Percentiles rank a stretch among this genome's conserved stretches.
These are phyloP conservation scores for Hylaeus volcanicus DNA, from an alignment of 1,140 invertebrate genomes.

Conservation along the genomic window DNA sequence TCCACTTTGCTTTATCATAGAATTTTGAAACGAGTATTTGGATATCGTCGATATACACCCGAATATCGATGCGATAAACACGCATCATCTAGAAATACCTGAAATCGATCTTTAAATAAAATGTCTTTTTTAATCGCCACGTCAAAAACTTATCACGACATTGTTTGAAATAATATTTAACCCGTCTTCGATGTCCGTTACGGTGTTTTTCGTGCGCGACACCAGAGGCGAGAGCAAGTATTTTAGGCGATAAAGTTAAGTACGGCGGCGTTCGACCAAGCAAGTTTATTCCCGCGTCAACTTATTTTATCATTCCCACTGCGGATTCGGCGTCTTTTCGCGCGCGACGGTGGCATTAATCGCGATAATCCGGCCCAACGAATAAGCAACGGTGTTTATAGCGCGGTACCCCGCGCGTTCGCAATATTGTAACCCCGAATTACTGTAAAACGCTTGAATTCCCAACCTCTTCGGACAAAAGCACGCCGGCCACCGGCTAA, in stretches of 20 bases:
- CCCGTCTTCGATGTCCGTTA: too few relatives aligned
- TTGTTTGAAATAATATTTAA: too few relatives aligned
- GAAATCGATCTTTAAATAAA: background rate
- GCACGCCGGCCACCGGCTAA: slow-evolving; percentile 15
- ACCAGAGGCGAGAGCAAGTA: background rate
- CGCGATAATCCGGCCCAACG: slow-evolving; percentile 41
- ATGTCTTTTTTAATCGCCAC: background rate
- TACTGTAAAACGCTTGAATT: slow-evolving; percentile 62
- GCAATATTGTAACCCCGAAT: slow-evolving; percentile 62
- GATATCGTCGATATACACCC: background rate
- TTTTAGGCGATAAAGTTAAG: background rate
- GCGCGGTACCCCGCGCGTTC: slow-evolving; percentile 12
- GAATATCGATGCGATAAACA: background rate
- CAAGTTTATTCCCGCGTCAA: slow-evolving; percentile 35
- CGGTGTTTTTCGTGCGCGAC: too few relatives aligned
- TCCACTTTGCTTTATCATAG: background rate
- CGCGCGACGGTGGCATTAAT: slow-evolving; percentile 24
- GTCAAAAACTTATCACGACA: too few relatives aligned
- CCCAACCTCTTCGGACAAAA: slow-evolving; percentile 13
- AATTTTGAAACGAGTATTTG: background rate
- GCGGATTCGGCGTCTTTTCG: slow-evolving; percentile 21
- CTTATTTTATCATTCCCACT: slow-evolving; percentile 41
- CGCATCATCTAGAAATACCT: too few relatives aligned
- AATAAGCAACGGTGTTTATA: slow-evolving; percentile 53
- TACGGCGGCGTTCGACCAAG: background rate